These are phyloP conservation scores for Lepidotrigona ventralis DNA, from an alignment of 1,140 invertebrate genomes.

Conservation along the genomic window DNA sequence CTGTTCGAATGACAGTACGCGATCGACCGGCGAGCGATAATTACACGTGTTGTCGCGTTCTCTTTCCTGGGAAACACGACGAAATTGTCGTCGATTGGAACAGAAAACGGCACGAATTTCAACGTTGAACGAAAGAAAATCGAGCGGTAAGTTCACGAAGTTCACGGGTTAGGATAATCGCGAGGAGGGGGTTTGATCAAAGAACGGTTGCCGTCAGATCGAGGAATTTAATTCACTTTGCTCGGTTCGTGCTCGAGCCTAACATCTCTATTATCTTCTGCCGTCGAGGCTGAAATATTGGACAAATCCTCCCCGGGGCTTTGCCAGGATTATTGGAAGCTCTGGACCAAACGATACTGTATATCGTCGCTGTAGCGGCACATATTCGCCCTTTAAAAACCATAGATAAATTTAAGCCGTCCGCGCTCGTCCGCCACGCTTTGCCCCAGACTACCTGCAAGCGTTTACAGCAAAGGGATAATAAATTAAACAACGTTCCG, in stretches of 20 bases:
- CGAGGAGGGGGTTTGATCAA: conserved; percentile 1
- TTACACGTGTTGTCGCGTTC: not conserved
- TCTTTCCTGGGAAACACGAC: not conserved
- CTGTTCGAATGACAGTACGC: too few relatives aligned
- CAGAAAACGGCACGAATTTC: not conserved
- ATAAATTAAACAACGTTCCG: conserved; percentile 43
- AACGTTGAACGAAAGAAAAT: not conserved
- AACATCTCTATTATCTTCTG: conserved; percentile 55
- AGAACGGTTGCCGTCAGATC: conserved; percentile 21
- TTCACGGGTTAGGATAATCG: conserved; percentile 34
- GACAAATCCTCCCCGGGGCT: conserved; percentile 56
- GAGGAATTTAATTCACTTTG: conserved; percentile 59
- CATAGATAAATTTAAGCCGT: conserved; percentile 54
- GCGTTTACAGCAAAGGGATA: conserved; percentile 32
- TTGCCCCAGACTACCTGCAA: not conserved
- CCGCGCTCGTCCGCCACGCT: conserved; percentile 6
- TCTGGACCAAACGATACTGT: conserved; percentile 50
- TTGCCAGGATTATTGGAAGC: conserved; percentile 56
- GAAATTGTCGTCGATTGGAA: not conserved
- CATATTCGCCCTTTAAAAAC: conserved; percentile 52
- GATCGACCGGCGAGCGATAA: not conserved
- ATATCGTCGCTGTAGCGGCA: conserved; percentile 43
- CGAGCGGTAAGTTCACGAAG: not conserved
- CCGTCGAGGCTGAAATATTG: conserved; percentile 58
- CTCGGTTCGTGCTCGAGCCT: conserved; percentile 34